Percentiles rank a stretch among this genome's conserved stretches.
Conservation (phyloP, 1,140 invertebrate genomes). For the Neomicropteryx cornuta region DNA sequence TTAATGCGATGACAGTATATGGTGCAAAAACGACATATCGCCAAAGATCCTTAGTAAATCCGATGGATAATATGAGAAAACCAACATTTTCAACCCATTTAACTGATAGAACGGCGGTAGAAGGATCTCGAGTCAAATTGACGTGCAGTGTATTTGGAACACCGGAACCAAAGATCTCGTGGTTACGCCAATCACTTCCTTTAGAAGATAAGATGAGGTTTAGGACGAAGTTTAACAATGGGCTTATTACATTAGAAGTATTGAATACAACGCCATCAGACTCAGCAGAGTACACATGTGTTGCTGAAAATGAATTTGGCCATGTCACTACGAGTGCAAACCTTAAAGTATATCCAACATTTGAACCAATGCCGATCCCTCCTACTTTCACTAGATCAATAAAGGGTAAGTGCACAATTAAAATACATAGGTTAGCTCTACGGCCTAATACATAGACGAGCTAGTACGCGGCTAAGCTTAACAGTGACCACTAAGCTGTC, state of each 20-base stretch:
- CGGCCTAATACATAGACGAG: background rate
- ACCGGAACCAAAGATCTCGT: constrained; percentile 68
- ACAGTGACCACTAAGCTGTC: too few relatives aligned
- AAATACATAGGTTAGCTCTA: constrained; percentile 3
- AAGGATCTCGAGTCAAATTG: constrained; percentile 63
- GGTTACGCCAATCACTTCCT: constrained; percentile 68
- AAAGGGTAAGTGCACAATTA: too few relatives aligned
- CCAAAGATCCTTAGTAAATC: constrained; percentile 23
- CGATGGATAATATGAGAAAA: constrained; percentile 44
- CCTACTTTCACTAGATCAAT: constrained; percentile 62
- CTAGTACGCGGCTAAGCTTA: too few relatives aligned
- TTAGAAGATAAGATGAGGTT: constrained; percentile 43
- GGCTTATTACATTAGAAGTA: constrained; percentile 67
- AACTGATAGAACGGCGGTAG: constrained; percentile 61
- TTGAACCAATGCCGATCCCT: constrained; percentile 53
- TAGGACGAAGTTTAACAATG: constrained; percentile 47
- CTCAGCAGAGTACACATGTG: constrained; percentile 63
- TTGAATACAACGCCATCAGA: constrained; percentile 49
- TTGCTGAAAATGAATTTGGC: constrained; percentile 63
- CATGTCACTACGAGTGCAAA: constrained; percentile 54
- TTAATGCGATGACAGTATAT: too few relatives aligned
- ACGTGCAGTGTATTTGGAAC: constrained; percentile 75
- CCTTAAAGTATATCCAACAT: constrained; percentile 58
- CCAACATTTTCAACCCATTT: constrained; percentile 75
- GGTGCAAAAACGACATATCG: too few relatives aligned